phyloP scores from a whole-genome alignment of 2,113 vertebrate species.

The Zosterops borbonicus region DNA sequence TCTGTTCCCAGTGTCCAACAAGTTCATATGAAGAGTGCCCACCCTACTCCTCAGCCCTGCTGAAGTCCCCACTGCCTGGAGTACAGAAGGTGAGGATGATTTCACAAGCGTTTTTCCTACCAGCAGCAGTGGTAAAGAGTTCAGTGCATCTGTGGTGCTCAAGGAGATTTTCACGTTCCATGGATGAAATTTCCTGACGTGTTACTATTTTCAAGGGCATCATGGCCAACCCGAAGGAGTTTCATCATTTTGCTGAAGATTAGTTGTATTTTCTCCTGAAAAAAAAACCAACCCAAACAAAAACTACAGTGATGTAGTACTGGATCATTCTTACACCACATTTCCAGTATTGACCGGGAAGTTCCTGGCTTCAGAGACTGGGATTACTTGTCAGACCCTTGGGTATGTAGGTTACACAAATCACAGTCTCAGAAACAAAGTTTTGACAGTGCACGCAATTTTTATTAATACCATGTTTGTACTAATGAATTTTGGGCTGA shows the following conservation, averaged over 20 bases:
- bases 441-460: background rate
- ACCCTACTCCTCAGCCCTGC: background rate
- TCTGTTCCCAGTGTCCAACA: background rate
- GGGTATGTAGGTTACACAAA: rapidly evolving
- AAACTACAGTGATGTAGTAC: background rate
- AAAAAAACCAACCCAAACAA: background rate
- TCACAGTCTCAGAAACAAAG: background rate
- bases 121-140: background rate
- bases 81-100: background rate
- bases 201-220: background rate
- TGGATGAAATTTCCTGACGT: background rate
- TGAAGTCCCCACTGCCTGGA: background rate
- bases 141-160: background rate
- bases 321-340: background rate
- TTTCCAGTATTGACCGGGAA: background rate
- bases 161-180: background rate
- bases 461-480: background rate
- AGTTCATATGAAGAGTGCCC: background rate
- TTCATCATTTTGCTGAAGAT: background rate
- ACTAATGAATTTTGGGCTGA: background rate
- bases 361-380: background rate
- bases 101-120: background rate
- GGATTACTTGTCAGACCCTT: background rate
- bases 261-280: background rate
- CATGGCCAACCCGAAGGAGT: background rate